Base-by-base conservation (phyloP, 1,140 invertebrate species). In the Sweltsa coloradensis region DNA sequence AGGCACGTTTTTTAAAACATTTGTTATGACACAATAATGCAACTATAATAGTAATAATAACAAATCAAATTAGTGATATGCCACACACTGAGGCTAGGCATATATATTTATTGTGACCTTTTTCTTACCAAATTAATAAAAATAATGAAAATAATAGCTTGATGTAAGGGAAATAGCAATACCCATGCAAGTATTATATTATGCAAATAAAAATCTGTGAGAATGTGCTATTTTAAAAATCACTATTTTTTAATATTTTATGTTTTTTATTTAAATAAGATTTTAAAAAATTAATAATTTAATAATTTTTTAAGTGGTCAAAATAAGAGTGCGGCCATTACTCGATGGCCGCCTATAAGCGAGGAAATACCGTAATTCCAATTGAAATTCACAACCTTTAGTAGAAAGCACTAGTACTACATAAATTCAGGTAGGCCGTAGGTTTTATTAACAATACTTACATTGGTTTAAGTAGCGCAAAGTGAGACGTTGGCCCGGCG, bases 401-500 rank as follows among this genome's bases (percentile, higher is more conserved):
- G n/a, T n/a, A n/a, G n/a, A n/a, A n/a, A n/a, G n/a, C n/a, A n/a
- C n/a, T 31, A 69, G 53, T 66, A 58, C 60, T 54, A 51, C 71
- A 72, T n/a, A 77, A 54, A 50, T 71, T 66, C 48, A 66, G 55
- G 51, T 76, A 75, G 5, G 70, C 68, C 23, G 36, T 3, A 27
- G 2, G 24, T n/a, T 9, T n/a, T n/a, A n/a, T n/a, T n/a, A n/a
- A n/a, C n/a, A n/a, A 11, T 16, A 55, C 60, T 59, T 53, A 69
- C 66, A 55, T 51, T 40, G 60, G 44, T 45, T 70, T 57, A 5
- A 74, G 53, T 4, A 57, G 60, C 45, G 61, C 55, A 6, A 45
- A 44, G 5, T 50, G 29, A 16, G 44, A 44, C 16, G 79, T 79
- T 1, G 93, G 92, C 9, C 93, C 93, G 53, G 78, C 66, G 4